Conservation (phyloP, 2,888 invertebrate genomes). For the Mystacides longicornis region DNA sequence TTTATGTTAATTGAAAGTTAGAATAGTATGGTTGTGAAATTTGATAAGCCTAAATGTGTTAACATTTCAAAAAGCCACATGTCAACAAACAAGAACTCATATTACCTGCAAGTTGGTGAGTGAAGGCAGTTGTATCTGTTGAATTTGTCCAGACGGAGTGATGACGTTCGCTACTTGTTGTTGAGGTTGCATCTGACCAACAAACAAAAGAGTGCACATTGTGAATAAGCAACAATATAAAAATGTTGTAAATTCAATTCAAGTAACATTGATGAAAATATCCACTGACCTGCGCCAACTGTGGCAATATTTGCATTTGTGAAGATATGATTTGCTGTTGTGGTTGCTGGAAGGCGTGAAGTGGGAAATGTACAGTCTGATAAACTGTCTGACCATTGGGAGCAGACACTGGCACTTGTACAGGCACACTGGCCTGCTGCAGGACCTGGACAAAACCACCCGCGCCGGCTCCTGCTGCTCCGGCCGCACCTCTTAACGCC, state of each 20-base stretch:
- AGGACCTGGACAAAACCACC: constrained; percentile 56
- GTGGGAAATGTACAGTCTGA: constrained; percentile 90
- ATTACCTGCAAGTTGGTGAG: constrained; percentile 49
- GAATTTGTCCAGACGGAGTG: constrained; percentile 84
- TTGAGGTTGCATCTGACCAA: constrained; percentile 54
- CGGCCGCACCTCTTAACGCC: constrained; percentile 49
- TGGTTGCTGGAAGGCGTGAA: constrained; percentile 62
- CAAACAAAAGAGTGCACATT: too few species aligned
- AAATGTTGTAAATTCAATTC: too few species aligned
- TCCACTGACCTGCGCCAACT: constrained; percentile 73
- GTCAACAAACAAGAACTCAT: too few species aligned
- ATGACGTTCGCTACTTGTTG: constrained; percentile 74
- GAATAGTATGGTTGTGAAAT: too few species aligned
- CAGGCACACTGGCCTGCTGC: constrained; percentile 65
- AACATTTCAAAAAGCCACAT: too few species aligned
- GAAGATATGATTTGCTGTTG: constrained; percentile 26
- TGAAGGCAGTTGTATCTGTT: constrained; percentile 79
- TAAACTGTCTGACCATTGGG: constrained; percentile 89
- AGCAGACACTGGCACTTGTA: constrained; percentile 83
- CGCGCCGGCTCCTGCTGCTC: constrained; percentile 31
- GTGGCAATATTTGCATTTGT: constrained; percentile 74
- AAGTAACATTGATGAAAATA: too few species aligned
- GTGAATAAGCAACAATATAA: too few species aligned
- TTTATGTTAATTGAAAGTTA: too few species aligned
- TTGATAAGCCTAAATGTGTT: too few species aligned